A percentile compares a stretch with the other conserved stretches of the same genome.
Evolutionary conservation across 2,888 invertebrate species (phyloP).

Genomic region (Mythimna ferrago): DNA sequence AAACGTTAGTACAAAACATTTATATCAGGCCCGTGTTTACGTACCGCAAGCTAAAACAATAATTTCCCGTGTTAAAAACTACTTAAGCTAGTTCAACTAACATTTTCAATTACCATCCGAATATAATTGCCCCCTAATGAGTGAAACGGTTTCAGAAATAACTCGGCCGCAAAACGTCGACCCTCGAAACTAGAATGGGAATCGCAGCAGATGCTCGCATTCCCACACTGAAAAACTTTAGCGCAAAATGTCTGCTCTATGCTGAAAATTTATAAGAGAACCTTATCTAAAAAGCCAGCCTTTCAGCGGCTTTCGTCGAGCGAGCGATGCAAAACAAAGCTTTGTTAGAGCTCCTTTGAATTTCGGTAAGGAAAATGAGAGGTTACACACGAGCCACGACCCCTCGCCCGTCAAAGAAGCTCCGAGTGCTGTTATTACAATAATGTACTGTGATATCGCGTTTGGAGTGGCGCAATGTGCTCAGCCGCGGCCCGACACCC

Average conservation of each 20-base stretch:
- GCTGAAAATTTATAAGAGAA: slow-evolving; percentile 87
- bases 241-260: slow-evolving; percentile 82
- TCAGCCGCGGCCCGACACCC: slow-evolving; percentile 64
- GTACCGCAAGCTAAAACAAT: slow-evolving; percentile 39
- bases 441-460: slow-evolving; percentile 86
- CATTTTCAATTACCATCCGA: slow-evolving; percentile 73
- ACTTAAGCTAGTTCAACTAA: slow-evolving; percentile 68
- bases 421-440: slow-evolving; percentile 87
- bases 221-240: slow-evolving; percentile 86
- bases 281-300: slow-evolving; percentile 90
- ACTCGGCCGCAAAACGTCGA: slow-evolving; percentile 76
- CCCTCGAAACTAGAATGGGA: slow-evolving; percentile 82
- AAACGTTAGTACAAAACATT: slow-evolving; percentile 30
- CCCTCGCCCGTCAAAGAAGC: slow-evolving; percentile 85
- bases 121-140: slow-evolving; percentile 77
- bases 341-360: slow-evolving; percentile 89
- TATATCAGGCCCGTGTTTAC: slow-evolving; percentile 31
- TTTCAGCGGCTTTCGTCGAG: slow-evolving; percentile 86
- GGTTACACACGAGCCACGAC: slow-evolving; percentile 86
- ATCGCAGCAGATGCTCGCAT: slow-evolving; percentile 83
- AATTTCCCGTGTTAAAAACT: slow-evolving; percentile 66
- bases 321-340: slow-evolving; percentile 90
- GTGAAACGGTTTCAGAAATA: slow-evolving; percentile 77
- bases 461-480: slow-evolving; percentile 73
- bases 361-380: slow-evolving; percentile 90